Evolutionary conservation across 2,797 vertebrate genomes (phyloP).

Genomic region (Eremophila alpestris): DNA sequence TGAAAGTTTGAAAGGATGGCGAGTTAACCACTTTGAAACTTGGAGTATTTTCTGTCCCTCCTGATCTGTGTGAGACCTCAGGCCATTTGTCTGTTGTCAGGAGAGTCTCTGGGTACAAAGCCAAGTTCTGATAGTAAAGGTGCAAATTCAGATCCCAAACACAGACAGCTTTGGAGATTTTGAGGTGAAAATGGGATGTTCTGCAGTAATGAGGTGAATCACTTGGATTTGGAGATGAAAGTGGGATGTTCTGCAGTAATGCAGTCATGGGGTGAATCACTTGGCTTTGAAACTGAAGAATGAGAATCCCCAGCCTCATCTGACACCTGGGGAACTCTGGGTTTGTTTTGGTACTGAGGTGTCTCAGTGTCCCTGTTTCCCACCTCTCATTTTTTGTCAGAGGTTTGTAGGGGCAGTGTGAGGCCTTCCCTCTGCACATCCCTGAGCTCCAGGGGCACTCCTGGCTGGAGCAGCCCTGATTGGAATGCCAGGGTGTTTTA

Average conservation of each 20-base stretch:
- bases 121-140: neutral
- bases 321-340: accelerated
- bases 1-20: neutral
- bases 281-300: neutral
- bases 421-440: accelerated
- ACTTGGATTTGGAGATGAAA: neutral
- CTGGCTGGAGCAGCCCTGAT: neutral
- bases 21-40: neutral
- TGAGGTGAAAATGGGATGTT: neutral
- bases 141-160: neutral
- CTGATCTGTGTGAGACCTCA: neutral
- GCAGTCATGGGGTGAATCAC: neutral
- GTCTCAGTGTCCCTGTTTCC: neutral
- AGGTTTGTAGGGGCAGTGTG: neutral
- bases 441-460: neutral
- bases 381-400: neutral
- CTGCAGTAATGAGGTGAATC: neutral
- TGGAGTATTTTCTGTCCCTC: neutral
- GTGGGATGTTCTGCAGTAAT: neutral
- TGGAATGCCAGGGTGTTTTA: neutral
- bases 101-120: neutral
- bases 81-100: accelerated
- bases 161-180: neutral
- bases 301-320: accelerated
- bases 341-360: neutral